Conservation (phyloP, 2,113 vertebrate genomes). For the Pteruthius melanotis region DNA sequence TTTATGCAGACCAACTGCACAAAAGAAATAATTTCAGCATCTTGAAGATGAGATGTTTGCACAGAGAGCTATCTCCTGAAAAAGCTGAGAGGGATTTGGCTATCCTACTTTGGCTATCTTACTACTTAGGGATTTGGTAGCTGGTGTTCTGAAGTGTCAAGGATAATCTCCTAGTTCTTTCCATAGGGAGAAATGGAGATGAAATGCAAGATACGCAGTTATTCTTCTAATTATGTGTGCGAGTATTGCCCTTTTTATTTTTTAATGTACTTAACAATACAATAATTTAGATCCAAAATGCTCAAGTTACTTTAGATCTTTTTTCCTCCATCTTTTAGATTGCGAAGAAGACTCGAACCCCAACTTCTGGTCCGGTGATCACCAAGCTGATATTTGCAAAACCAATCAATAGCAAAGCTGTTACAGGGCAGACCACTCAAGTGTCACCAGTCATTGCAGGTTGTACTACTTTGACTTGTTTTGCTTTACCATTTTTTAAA, state of each 20-base stretch:
- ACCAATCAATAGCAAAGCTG: constrained; percentile 92
- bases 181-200: background rate
- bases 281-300: background rate
- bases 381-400: constrained; percentile 97
- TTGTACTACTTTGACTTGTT: constrained; percentile 72
- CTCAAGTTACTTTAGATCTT: constrained; percentile 16
- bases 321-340: constrained; percentile 80
- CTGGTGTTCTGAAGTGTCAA: background rate
- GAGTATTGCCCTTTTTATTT: background rate
- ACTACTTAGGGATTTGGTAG: no score
- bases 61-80: background rate
- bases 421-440: constrained; percentile 86
- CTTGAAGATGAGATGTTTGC: background rate
- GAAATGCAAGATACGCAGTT: background rate
- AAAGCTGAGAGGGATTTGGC: background rate
- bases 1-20: background rate
- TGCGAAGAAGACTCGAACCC: constrained; percentile 89
- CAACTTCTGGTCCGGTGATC: constrained; percentile 90
- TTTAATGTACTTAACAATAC: background rate
- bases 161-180: background rate
- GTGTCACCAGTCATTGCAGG: constrained; percentile 88
- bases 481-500: background rate
- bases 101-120: no score
- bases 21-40: background rate
- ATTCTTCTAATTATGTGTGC: background rate